phyloP scores from a whole-genome alignment of 1,140 invertebrate genomes.

The Bombus turneri region DNA sequence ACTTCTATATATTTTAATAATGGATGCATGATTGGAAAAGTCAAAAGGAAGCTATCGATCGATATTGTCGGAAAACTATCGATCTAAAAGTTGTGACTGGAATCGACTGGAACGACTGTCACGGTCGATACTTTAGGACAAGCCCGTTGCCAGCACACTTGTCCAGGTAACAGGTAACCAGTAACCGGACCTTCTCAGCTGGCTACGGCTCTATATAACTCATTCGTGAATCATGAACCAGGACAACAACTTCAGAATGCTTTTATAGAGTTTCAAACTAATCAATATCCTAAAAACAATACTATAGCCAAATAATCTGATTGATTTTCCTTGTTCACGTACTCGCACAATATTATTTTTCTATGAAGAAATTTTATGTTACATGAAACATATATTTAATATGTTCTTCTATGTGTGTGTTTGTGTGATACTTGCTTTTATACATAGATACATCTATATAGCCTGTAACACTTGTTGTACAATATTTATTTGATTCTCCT shows the following conservation, averaged over 20 bases:
- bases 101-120: conserved; percentile 13
- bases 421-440: not conserved
- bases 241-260: conserved; percentile 48
- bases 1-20: not conserved
- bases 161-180: conserved; percentile 53
- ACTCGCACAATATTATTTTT: not conserved
- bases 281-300: not conserved
- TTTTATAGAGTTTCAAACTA: not conserved
- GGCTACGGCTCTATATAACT: conserved; percentile 51
- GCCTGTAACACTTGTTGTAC: not conserved
- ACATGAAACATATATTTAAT: not conserved
- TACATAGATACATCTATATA: not conserved
- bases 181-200: conserved; percentile 57
- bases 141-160: conserved; percentile 41
- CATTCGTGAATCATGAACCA: conserved; percentile 54
- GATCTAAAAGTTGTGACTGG: not conserved
- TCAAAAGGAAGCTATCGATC: not conserved
- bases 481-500: not conserved
- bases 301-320: not conserved
- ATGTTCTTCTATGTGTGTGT: not conserved
- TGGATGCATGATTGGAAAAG: too few relatives aligned
- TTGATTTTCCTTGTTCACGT: not conserved
- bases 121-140: conserved; percentile 43
- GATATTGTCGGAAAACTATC: conserved; percentile 4
- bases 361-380: not conserved